phyloP scores from a whole-genome alignment of 2,113 vertebrate genomes.

The Labrus mixtus region DNA sequence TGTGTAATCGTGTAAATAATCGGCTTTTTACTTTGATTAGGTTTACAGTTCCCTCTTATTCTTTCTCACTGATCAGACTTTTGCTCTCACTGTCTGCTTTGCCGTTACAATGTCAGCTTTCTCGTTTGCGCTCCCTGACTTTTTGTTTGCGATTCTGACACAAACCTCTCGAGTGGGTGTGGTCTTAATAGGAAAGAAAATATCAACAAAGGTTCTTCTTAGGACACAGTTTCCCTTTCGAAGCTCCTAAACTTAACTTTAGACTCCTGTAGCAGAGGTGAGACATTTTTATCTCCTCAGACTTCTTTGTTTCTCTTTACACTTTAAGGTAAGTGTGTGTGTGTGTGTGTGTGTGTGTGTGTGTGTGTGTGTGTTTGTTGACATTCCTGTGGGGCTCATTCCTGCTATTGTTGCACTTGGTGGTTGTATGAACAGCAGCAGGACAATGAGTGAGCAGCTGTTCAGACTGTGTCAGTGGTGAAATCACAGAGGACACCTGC shows the following conservation, averaged over 20 bases:
- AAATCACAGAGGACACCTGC: constrained; percentile 35
- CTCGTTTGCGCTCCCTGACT: no score
- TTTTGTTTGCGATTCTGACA: no score
- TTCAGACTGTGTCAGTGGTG: constrained; percentile 25
- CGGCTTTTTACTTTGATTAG: no score
- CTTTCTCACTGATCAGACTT: no score
- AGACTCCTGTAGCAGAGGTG: constrained; percentile 54
- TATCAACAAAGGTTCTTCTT: constrained; percentile 41
- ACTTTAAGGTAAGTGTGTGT: constrained; percentile 19
- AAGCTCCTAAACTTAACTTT: constrained; percentile 51
- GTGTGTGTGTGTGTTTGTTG: constrained; percentile 41
- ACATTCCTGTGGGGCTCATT: constrained; percentile 37
- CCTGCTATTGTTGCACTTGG: constrained; percentile 30
- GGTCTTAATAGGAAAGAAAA: not conserved
- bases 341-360: constrained; percentile 26
- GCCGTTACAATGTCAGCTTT: no score
- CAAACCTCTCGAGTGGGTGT: no score
- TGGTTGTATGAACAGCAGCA: constrained; percentile 26
- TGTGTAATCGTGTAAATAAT: no score
- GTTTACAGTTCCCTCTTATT: no score
- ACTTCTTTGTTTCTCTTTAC: constrained; percentile 13
- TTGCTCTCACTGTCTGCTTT: no score
- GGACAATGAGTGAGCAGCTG: constrained; percentile 43
- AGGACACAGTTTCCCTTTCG: constrained; percentile 45
- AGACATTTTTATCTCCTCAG: constrained; percentile 44